These are phyloP conservation scores for Setipinna tenuifilis DNA, from an alignment of 2,797 vertebrate genomes.

Conservation along the genomic window DNA sequence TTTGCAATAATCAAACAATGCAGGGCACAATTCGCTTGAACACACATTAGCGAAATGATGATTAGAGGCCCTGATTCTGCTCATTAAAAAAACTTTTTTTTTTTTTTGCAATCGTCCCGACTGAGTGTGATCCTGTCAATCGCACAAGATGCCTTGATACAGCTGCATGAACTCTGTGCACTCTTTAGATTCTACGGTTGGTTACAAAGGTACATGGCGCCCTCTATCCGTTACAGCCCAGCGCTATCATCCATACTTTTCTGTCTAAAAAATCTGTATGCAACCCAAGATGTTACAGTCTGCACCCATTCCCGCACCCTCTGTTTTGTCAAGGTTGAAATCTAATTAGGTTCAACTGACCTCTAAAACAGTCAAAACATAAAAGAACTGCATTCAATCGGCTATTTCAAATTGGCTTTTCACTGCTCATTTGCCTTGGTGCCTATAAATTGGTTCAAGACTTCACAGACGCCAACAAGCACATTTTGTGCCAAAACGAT, in stretches of 20 bases:
- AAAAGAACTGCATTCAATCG: not conserved
- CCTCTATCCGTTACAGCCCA: not conserved
- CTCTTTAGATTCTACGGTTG: not conserved
- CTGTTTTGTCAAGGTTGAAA: not conserved
- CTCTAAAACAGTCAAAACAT: not conserved
- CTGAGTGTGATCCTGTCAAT: not conserved
- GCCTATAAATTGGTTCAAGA: not conserved
- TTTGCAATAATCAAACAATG: not conserved
- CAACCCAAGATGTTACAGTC: not conserved
- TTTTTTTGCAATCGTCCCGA: not conserved
- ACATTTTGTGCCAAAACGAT: not conserved
- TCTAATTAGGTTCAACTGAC: not conserved
- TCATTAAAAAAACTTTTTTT: not conserved
- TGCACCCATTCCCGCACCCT: not conserved
- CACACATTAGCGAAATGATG: not conserved
- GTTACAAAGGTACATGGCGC: slow-evolving; percentile 2
- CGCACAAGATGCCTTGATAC: not conserved
- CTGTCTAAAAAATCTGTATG: not conserved
- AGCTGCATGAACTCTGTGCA: not conserved
- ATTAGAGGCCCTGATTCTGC: not conserved
- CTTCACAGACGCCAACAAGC: not conserved
- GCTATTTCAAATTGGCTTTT: not conserved
- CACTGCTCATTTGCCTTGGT: not conserved
- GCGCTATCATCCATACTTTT: not conserved
- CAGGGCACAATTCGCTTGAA: not conserved